A percentile compares a stretch with the other conserved stretches of the same genome.
These are phyloP conservation scores for Pseudochaenichthys georgianus DNA, from an alignment of 2,797 vertebrate species.

Conservation along the genomic window DNA sequence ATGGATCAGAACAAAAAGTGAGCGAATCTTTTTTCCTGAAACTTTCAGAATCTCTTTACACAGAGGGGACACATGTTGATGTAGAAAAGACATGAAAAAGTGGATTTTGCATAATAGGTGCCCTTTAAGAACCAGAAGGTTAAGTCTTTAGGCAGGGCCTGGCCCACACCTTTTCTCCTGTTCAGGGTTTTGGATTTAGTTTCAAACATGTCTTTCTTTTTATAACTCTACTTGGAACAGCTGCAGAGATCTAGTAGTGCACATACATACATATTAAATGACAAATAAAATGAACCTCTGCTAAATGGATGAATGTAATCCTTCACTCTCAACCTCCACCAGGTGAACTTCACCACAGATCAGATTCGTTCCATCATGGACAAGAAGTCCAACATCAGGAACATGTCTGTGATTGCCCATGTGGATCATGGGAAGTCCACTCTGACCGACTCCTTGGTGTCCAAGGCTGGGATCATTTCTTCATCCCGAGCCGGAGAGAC, in stretches of 20 bases:
- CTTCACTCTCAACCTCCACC: background rate
- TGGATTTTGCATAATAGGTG: no score
- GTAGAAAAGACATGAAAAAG: no score
- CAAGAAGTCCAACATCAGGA: constrained; percentile 97
- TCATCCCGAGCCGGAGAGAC: constrained; percentile 92
- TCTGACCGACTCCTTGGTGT: constrained; percentile 93
- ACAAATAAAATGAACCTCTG: constrained; percentile 40
- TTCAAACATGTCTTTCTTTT: constrained; percentile 83
- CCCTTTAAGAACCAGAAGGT: constrained; percentile 31
- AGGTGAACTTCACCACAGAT: constrained; percentile 98
- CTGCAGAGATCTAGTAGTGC: constrained; percentile 32
- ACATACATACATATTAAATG: constrained; percentile 43
- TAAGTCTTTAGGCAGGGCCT: constrained; percentile 37
- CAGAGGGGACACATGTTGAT: no score
- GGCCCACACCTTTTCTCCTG: constrained; percentile 22
- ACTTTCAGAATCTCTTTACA: no score
- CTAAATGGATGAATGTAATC: constrained; percentile 29
- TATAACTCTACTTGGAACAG: constrained; percentile 60
- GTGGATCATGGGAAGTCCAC: constrained; percentile 97
- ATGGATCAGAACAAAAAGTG: no score
- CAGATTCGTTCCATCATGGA: constrained; percentile 98
- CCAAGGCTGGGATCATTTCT: constrained; percentile 95
- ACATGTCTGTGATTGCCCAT: constrained; percentile 97
- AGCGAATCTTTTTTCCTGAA: no score
- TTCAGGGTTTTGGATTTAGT: constrained; percentile 53